phyloP scores from a whole-genome alignment of 2,888 invertebrate genomes.

The Theretra japonica region DNA sequence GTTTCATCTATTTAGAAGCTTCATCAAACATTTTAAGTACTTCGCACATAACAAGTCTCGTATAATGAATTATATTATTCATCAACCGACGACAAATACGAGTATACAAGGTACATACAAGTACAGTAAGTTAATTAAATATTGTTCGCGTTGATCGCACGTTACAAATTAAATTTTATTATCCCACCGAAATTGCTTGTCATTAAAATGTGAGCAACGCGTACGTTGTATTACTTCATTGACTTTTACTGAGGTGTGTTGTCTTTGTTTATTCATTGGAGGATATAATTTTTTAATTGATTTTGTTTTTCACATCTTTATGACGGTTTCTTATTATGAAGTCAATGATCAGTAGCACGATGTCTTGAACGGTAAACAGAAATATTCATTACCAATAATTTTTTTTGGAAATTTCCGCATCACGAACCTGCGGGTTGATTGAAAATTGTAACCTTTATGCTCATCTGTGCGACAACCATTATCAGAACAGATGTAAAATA shows the following conservation, averaged over 20 bases:
- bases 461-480: no score
- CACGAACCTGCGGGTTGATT: no score
- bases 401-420: no score
- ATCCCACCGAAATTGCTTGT: background rate
- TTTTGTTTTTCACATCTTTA: no score
- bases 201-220: conserved; percentile 10
- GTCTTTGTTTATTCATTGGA: conserved; percentile 5
- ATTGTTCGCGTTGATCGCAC: conserved; percentile 11
- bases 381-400: no score
- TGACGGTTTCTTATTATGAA: no score
- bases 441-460: no score
- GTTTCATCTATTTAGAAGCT: background rate
- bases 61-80: conserved; percentile 6
- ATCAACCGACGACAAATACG: background rate
- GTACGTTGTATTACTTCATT: background rate
- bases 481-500: no score
- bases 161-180: conserved; percentile 23
- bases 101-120: background rate
- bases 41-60: background rate
- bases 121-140: conserved; percentile 13
- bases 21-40: background rate
- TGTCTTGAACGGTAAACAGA: no score
- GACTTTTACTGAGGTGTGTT: background rate
- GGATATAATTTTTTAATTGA: background rate
- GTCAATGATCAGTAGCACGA: no score